phyloP scores from a whole-genome alignment of 92 coral and sea anemone species.

The Phymanthus crucifer region DNA sequence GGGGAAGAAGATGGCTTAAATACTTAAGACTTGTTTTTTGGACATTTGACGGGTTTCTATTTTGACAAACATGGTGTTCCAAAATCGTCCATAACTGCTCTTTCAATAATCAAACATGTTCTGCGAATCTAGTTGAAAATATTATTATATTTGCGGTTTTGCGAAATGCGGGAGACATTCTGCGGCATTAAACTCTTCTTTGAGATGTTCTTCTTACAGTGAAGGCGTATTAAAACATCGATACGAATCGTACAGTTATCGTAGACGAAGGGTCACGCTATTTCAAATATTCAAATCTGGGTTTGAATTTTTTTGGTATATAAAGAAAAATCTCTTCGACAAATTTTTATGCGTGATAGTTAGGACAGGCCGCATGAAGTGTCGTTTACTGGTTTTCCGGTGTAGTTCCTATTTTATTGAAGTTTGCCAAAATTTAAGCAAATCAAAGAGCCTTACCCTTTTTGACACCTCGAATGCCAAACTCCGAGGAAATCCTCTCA shows the following conservation, averaged over 20 bases:
- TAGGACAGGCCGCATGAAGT: neutral
- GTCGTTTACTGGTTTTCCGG: neutral
- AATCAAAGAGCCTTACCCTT: slow-evolving; percentile 20
- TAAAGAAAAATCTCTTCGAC: neutral
- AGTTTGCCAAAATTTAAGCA: neutral
- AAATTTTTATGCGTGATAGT: slow-evolving; percentile 2
- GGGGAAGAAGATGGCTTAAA: neutral
- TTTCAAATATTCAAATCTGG: neutral
- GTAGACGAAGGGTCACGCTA: neutral
- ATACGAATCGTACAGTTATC: neutral
- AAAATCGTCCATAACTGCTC: too few species aligned
- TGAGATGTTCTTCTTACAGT: neutral
- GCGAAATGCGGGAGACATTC: too few species aligned
- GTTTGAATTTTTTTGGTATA: neutral
- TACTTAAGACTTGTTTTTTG: neutral
- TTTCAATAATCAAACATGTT: neutral
- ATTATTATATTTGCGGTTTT: neutral
- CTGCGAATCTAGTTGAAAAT: neutral
- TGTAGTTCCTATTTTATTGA: neutral
- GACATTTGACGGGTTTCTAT: too few species aligned
- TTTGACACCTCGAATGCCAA: slow-evolving; percentile 2
- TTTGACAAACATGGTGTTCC: too few species aligned
- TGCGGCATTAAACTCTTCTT: neutral
- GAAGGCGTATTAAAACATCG: neutral
- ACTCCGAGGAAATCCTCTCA: slow-evolving; percentile 91